Evolutionary conservation across 1,140 invertebrate genomes (phyloP).

Genomic region (Cyclargus thomasi): DNA sequence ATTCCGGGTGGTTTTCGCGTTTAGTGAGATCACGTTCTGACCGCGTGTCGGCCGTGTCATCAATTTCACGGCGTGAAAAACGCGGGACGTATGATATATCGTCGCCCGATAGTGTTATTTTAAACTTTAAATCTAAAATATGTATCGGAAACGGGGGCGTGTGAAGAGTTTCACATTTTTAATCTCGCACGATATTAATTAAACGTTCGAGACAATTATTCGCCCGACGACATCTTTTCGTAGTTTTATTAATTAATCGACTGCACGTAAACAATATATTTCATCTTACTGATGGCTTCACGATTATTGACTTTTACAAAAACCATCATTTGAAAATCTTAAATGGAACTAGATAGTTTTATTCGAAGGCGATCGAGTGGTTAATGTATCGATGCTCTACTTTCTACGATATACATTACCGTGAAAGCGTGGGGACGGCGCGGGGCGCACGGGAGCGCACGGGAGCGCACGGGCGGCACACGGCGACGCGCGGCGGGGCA

Average conservation of each 20-base stretch:
- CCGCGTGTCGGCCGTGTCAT: background rate
- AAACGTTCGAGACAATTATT: background rate
- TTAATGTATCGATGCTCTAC: no score
- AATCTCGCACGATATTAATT: background rate
- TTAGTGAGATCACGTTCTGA: background rate
- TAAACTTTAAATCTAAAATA: background rate
- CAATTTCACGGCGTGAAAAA: slow-evolving; percentile 11
- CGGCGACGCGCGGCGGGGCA: slow-evolving; percentile 27
- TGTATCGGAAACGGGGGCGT: background rate
- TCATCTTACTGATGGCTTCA: no score
- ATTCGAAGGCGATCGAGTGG: background rate
- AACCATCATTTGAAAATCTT: background rate
- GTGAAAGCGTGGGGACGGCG: background rate
- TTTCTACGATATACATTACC: background rate
- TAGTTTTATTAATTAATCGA: no score
- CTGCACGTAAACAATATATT: background rate
- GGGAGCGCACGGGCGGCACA: background rate
- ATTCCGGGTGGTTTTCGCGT: slow-evolving; percentile 6
- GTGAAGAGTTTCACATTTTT: background rate
- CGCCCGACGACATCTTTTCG: background rate
- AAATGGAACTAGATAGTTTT: background rate
- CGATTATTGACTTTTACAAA: background rate
- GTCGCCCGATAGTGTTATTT: background rate
- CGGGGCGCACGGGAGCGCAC: background rate
- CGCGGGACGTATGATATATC: background rate